Conservation (phyloP, 1,140 invertebrate species). For the Polypedilum pembai region DNA sequence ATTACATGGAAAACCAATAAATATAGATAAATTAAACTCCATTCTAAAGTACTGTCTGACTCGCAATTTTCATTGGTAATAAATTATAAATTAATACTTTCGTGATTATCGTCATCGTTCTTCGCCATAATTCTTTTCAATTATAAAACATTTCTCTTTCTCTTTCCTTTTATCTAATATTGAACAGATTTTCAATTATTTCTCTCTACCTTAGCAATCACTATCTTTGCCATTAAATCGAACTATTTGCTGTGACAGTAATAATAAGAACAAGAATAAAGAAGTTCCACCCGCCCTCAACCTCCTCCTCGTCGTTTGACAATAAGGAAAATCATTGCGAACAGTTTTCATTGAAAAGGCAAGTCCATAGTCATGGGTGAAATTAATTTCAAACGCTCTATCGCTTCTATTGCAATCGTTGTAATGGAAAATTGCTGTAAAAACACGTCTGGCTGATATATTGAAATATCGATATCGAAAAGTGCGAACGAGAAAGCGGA, state of each 20-base stretch:
- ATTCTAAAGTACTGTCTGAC: not conserved
- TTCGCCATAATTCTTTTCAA: too few relatives aligned
- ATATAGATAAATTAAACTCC: too few relatives aligned
- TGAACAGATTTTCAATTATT: slow-evolving; percentile 19
- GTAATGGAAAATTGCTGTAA: slow-evolving; percentile 18
- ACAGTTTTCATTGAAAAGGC: not conserved
- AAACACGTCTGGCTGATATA: slow-evolving; percentile 4
- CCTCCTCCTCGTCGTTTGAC: not conserved
- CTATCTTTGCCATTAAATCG: not conserved
- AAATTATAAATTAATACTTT: slow-evolving; percentile 6
- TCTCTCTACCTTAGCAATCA: not conserved
- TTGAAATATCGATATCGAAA: too few relatives aligned
- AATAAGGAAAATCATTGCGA: not conserved
- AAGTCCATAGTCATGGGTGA: not conserved
- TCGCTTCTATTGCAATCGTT: slow-evolving; percentile 4
- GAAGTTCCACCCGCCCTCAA: not conserved
- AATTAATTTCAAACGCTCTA: slow-evolving; percentile 18
- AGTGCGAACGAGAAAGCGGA: too few relatives aligned
- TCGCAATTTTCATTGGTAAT: not conserved
- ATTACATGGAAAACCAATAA: too few relatives aligned
- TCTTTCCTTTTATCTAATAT: not conserved
- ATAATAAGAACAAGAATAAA: not conserved
- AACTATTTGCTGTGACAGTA: not conserved
- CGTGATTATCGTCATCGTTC: not conserved
- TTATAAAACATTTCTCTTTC: not conserved